Base-by-base conservation (phyloP, 2,113 vertebrate genomes). In the Hydropotes inermis region DNA sequence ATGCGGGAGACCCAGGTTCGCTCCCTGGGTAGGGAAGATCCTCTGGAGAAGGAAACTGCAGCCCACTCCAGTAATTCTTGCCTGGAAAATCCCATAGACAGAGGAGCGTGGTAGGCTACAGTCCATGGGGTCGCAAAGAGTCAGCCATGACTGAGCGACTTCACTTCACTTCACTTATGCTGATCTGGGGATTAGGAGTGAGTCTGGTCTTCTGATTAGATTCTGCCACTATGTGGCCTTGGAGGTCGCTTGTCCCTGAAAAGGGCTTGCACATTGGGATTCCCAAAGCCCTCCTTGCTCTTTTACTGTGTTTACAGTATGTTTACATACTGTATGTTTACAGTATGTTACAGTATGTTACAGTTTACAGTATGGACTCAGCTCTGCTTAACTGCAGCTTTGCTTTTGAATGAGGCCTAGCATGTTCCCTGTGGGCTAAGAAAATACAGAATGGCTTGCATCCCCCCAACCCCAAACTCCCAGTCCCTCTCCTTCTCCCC, bases 191-290 rank as follows among this genome's bases (percentile, higher is more conserved):
- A 17, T 36, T 0, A 23, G 64, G 39, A 45, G 19, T 25, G 70
- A 43, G 12, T 27, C 67, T 45, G 12, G 25, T n/a, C 11, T 39
- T 50, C n/a, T 14, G 1, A 7, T 17, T 4, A 17, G 36, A 7
- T 82, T 39, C 81, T 36, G 70, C 54, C 7, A 0, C 45, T 87
- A 17, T 0, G 9, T 14, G 25, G 16, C 57, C 50, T 11, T 3
- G 64, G 81, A 30, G 30, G 79, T 47, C 36, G 1, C 86, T 39
- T 27, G 16, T 17, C 36, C 78, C 52, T 11, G 39, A 52, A 27
- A 25, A 52, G 6, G 11, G 10, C 8, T 27, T 36, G 52, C 17
- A 1, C 15, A 0, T 0, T 1, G 8, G 7, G 39, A 36, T 52
- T 45, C 52, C 58, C 33, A 27, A 23, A 36, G 28, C 58, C 28